Percentiles rank a stretch among this genome's conserved stretches.
phyloP scores from a whole-genome alignment of 2,113 vertebrate genomes.

The Pomatostomus ruficeps region DNA sequence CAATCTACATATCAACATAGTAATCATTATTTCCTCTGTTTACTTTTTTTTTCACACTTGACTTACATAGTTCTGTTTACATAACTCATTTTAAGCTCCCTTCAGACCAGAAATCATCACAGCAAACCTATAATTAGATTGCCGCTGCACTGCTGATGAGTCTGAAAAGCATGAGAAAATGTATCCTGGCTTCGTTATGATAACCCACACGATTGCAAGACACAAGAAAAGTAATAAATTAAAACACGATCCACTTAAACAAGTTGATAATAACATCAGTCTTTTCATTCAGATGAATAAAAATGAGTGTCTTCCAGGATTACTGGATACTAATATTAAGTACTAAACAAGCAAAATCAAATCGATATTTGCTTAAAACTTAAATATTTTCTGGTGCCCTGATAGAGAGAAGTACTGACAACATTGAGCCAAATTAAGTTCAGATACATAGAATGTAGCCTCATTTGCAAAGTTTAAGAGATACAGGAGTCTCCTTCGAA shows the following conservation, averaged over 20 bases:
- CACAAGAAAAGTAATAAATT: not conserved
- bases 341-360: not conserved
- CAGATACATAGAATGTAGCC: not conserved
- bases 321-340: not conserved
- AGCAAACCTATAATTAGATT: constrained; percentile 53
- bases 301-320: not conserved
- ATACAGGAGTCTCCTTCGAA: not conserved
- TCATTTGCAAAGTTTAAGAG: not conserved
- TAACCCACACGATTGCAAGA: not conserved
- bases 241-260: not conserved
- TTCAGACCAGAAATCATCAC: not conserved
- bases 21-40: not conserved
- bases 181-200: not conserved
- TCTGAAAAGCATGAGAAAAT: constrained; percentile 34
- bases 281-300: not conserved
- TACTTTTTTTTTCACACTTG: not conserved
- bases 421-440: not conserved
- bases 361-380: not conserved
- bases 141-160: not conserved
- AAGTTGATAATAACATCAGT: not conserved
- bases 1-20: not conserved
- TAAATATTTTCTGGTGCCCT: not conserved
- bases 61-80: not conserved
- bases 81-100: not conserved
- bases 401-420: not conserved